Base-by-base conservation (phyloP, 2,888 invertebrate genomes). In the Drosophila monieri region DNA sequence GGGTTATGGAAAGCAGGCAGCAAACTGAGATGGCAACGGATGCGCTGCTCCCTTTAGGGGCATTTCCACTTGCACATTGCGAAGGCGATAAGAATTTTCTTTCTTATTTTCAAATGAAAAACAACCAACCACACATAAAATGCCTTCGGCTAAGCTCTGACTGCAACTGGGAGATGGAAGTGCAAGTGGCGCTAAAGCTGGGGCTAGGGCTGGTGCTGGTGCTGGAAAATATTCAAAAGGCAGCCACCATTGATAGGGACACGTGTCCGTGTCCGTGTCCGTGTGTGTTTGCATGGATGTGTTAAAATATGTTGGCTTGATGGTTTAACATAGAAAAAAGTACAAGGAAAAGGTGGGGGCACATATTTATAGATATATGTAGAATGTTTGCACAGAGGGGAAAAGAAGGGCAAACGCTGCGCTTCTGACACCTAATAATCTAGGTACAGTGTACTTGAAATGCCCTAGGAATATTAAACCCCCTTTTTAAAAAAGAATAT, bases 251-350 rank as follows among this genome's bases (percentile, higher is more conserved):
- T 83, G 84, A 81, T 85, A 85, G 83, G 77, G 77, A 75, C 84
- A 85, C 77, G 80, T 76, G 73, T 70, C 55, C 53, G 59, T 72
- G 61, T 70, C 57, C 49, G 37, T 69, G 49, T 73, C 27, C 49
- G 32, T 69, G 52, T 73, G 59, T 68, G 64, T 74, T 65, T 65
- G 73, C 67, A 66, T 78, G 76, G 68, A 73, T 80, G 75, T 85
- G 86, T 78, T 80, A 78, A 86, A 86, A 88, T 88, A 88, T 85
- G 85, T 88, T 84, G 78, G 88, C 78, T 79, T 86, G 84, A 84
- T 86, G 85, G 88, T 77, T 86, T 84, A 81, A 76, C 83, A 81
- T 76, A 70, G 76, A 74, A 83, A 85, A 70, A 65, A 59, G 59
- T 67, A 67, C 73, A 79, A 75, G 73, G 58, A 80, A 85, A 88